A percentile compares a stretch with the other conserved stretches of the same genome.
phyloP scores from a whole-genome alignment of 2,888 invertebrate genomes.

The Nomada fucata region DNA sequence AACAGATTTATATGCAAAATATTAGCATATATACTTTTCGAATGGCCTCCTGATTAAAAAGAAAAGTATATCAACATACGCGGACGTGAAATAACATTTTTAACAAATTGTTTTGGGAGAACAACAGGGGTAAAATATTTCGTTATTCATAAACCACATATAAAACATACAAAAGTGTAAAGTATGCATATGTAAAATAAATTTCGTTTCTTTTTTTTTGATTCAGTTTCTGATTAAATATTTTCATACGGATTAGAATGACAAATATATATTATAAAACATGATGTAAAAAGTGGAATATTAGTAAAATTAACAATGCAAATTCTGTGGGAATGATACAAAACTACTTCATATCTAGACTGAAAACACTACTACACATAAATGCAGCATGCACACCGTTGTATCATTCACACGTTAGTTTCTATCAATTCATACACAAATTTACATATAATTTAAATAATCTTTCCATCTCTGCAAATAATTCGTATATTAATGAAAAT shows the following conservation, averaged over 20 bases:
- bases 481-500: constrained; percentile 24
- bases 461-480: constrained; percentile 1
- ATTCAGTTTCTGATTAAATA: constrained; percentile 16
- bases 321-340: constrained; percentile 43
- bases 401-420: constrained; percentile 20
- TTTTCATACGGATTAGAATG: constrained; percentile 31
- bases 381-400: neutral
- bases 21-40: constrained; percentile 12
- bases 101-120: constrained; percentile 15
- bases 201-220: constrained; percentile 17
- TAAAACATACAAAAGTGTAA: constrained; percentile 3
- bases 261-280: constrained; percentile 44
- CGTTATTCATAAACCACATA: constrained; percentile 19
- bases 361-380: constrained; percentile 15
- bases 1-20: constrained; percentile 9
- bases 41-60: constrained; percentile 12
- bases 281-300: constrained; percentile 28
- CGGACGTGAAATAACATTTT: constrained; percentile 21
- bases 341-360: constrained; percentile 13
- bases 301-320: constrained; percentile 14
- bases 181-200: constrained; percentile 11
- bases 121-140: constrained; percentile 8
- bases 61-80: constrained; percentile 9
- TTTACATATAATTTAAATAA: constrained; percentile 26
- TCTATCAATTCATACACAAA: constrained; percentile 5